Evolutionary conservation across 2,888 invertebrate genomes (phyloP).

Genomic region (Mythimna lalbum): DNA sequence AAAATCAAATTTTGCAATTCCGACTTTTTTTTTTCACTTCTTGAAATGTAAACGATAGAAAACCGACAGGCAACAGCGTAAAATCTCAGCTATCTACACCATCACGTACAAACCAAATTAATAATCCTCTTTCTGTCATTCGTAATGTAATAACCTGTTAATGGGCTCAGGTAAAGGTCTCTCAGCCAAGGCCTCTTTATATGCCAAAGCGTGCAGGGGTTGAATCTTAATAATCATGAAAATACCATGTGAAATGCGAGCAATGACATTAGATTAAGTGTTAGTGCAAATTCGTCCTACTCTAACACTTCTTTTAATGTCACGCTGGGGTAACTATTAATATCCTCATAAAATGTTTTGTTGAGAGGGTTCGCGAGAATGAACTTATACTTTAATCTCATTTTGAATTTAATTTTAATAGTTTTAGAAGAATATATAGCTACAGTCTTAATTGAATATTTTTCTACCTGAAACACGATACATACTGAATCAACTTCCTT

Average conservation of each 20-base stretch:
- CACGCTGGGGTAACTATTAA: conserved; percentile 14
- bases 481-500: neutral
- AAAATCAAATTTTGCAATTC: too few species aligned
- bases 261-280: conserved; percentile 46
- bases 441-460: neutral
- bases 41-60: too few species aligned
- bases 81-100: neutral
- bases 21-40: too few species aligned
- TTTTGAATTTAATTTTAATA: neutral
- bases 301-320: conserved; percentile 41
- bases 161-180: conserved; percentile 40
- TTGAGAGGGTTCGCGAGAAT: neutral
- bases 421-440: neutral
- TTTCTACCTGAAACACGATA: conserved; percentile 4
- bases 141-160: conserved; percentile 42
- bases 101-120: conserved; percentile 19
- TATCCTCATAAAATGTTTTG: conserved; percentile 19
- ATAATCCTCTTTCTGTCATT: conserved; percentile 42
- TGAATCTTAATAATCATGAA: conserved; percentile 47
- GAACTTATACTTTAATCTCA: neutral
- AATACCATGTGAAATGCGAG: conserved; percentile 48
- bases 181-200: conserved; percentile 41
- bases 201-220: conserved; percentile 47
- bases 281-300: conserved; percentile 30
- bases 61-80: too few species aligned